Conservation (phyloP, 2,113 vertebrate species). For the Lamprologus sp. region DNA sequence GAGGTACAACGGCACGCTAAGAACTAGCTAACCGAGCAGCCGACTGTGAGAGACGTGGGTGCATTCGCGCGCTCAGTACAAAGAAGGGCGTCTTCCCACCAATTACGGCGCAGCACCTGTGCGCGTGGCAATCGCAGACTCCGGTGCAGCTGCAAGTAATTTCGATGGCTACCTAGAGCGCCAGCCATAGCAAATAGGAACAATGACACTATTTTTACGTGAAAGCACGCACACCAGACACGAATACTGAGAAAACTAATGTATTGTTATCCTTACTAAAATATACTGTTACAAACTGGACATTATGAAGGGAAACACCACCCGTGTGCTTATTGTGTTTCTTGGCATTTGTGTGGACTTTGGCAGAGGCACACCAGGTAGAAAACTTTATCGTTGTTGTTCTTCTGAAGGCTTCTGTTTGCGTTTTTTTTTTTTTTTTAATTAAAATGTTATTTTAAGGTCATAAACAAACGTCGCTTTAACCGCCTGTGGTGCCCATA, state of each 20-base stretch:
- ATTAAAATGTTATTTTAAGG: neutral
- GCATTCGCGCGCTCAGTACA: slow-evolving; percentile 37
- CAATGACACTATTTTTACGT: neutral
- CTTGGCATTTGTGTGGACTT: neutral
- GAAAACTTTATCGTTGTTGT: neutral
- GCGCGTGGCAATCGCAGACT: neutral
- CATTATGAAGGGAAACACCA: neutral
- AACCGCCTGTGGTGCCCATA: neutral
- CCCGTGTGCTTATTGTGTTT: neutral
- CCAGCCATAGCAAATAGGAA: neutral
- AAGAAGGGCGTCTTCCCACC: neutral
- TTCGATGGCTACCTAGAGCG: neutral
- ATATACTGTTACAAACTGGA: neutral
- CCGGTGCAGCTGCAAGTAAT: neutral
- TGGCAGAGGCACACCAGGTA: neutral
- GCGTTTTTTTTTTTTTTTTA: neutral
- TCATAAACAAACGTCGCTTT: neutral
- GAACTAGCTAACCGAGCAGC: neutral
- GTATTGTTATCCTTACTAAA: neutral
- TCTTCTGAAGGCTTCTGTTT: neutral
- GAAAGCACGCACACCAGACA: neutral
- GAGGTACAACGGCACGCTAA: slow-evolving; percentile 1
- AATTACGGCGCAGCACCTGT: neutral
- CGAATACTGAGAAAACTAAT: neutral
- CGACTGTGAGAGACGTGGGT: neutral